Evolutionary conservation across 2,888 invertebrate species (phyloP).

Genomic region (Myathropa florea): DNA sequence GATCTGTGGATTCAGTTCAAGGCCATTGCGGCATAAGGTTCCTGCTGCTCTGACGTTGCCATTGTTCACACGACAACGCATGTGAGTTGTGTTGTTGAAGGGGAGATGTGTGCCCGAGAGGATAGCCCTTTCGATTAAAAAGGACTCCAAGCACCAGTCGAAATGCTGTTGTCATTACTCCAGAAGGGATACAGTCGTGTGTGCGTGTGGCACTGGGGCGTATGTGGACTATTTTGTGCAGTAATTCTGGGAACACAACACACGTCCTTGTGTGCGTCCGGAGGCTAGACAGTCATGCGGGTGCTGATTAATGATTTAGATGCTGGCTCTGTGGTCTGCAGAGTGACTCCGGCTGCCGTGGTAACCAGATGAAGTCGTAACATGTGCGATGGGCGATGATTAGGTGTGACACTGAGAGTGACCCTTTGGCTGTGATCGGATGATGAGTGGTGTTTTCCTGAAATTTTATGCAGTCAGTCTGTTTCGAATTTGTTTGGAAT

Average conservation of each 20-base stretch:
- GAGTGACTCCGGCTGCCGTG: no score
- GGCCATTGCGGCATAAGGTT: not conserved
- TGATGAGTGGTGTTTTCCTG: not conserved
- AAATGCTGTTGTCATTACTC: not conserved
- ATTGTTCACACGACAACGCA: not conserved
- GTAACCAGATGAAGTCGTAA: not conserved
- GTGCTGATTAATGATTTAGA: not conserved
- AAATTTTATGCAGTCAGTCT: not conserved
- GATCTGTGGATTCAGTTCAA: slow-evolving; percentile 33
- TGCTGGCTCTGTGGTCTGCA: not conserved
- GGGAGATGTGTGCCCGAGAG: not conserved
- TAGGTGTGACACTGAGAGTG: not conserved
- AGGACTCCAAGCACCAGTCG: not conserved
- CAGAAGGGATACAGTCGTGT: not conserved
- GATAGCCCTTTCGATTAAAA: not conserved
- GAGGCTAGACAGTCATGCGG: not conserved
- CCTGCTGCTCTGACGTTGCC: not conserved
- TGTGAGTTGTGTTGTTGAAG: not conserved
- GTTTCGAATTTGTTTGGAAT: not conserved
- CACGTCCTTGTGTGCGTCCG: not conserved
- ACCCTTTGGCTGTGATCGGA: not conserved
- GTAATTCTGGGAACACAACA: not conserved
- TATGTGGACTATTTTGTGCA: slow-evolving; percentile 29
- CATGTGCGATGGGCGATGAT: not conserved
- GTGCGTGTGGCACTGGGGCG: slow-evolving; percentile 34